Evolutionary conservation across 2,888 invertebrate genomes (phyloP).

Genomic region (Mechanitis mazaeus): DNA sequence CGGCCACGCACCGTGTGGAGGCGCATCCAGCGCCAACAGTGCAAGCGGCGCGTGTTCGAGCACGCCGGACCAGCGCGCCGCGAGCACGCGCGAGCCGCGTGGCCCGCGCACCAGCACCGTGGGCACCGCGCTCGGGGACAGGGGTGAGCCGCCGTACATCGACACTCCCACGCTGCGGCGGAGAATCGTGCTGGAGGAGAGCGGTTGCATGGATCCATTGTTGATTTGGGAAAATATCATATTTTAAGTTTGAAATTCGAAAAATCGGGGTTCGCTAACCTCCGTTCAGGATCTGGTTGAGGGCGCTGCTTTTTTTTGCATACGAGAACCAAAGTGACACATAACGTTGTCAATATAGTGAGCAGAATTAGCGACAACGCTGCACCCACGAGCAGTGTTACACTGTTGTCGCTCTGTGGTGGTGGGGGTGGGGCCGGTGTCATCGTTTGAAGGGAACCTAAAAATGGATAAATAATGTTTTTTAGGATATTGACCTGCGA

Average conservation of each 20-base stretch:
- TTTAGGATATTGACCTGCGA: no score
- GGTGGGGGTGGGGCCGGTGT: constrained; percentile 56
- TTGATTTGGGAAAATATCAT: background rate
- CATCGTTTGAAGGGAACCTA: constrained; percentile 69
- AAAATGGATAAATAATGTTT: background rate
- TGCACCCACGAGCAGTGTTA: constrained; percentile 64
- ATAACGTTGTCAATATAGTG: constrained; percentile 67
- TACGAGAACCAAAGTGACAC: constrained; percentile 66
- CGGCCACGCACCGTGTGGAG: constrained; percentile 56
- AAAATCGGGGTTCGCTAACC: constrained; percentile 36
- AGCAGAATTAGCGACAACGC: constrained; percentile 61
- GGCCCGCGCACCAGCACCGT: constrained; percentile 67
- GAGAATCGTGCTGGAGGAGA: constrained; percentile 51
- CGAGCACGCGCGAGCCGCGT: constrained; percentile 61
- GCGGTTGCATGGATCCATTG: background rate
- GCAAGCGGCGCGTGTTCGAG: constrained; percentile 66
- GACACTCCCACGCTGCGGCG: constrained; percentile 67
- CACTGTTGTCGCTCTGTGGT: constrained; percentile 55
- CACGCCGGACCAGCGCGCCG: constrained; percentile 71
- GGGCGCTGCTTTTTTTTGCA: constrained; percentile 63
- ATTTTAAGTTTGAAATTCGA: background rate
- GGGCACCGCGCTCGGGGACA: constrained; percentile 52
- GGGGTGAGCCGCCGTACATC: constrained; percentile 61
- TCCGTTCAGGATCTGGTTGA: constrained; percentile 54
- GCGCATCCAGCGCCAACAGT: constrained; percentile 63